Evolutionary conservation across 92 coral and sea anemone species (phyloP).

Genomic region (Porites divaricata): DNA sequence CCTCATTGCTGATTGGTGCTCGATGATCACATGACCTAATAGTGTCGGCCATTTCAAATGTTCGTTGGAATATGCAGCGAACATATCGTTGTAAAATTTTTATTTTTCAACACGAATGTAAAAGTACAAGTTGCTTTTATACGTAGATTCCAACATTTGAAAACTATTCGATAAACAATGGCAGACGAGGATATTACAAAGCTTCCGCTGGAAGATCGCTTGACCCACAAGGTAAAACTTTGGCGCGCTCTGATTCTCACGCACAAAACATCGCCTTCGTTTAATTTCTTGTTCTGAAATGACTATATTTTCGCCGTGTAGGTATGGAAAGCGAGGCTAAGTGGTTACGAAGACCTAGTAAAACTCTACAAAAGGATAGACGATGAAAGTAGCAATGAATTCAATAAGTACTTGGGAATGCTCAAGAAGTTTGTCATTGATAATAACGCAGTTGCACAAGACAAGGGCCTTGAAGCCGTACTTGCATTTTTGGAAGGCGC

Average conservation of each 20-base stretch:
- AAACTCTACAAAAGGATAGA: conserved; percentile 78
- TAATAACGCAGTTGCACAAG: conserved; percentile 97
- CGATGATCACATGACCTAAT: conserved; percentile 70
- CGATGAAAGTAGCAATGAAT: conserved; percentile 89
- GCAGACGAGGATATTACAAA: conserved; percentile 92
- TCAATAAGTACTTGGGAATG: conserved; percentile 84
- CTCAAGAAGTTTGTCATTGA: conserved; percentile 97
- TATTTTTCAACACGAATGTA: conserved; percentile 8
- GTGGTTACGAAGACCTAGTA: conserved; percentile 89
- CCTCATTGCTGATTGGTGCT: conserved; percentile 70
- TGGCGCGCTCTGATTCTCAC: conserved; percentile 26
- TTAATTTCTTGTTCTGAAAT: not conserved
- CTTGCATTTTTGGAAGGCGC: conserved; percentile 92
- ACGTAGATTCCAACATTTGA: conserved; percentile 1
- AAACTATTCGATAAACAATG: conserved; percentile 41
- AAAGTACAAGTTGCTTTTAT: conserved; percentile 17
- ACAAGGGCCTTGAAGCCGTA: conserved; percentile 93
- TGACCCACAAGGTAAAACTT: conserved; percentile 82
- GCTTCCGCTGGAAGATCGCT: conserved; percentile 88
- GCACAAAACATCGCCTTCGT: not conserved
- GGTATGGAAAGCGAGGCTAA: conserved; percentile 99
- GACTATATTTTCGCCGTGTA: conserved; percentile 28
- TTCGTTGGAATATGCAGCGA: conserved; percentile 37
- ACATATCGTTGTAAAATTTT: conserved; percentile 23
- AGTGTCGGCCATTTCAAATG: conserved; percentile 87